Base-by-base conservation (phyloP, 2,797 vertebrate genomes). In the Pachyuromys duprasi region DNA sequence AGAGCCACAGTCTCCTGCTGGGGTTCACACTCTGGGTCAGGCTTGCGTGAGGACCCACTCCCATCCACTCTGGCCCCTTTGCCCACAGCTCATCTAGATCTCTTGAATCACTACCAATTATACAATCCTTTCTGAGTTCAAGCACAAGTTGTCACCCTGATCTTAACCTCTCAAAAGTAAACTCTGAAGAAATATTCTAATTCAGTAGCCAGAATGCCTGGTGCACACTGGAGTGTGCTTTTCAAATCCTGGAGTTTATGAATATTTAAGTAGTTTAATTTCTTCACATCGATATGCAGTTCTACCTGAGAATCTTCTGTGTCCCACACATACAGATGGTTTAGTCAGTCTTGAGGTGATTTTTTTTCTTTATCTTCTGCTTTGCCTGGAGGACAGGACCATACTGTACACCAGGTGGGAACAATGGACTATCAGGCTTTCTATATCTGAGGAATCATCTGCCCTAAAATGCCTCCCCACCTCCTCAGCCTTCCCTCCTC, bases 301-400 rank as follows among this genome's bases (percentile, higher is more conserved):
- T 95, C 60, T 93, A 93, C 78, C 84, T 95, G 86, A 90, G 74
- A 96, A 78, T 94, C 49, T 78, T 79, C 72, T 78, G 72, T 86
- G 65, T 17, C 36, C 67, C 78, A 88, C 33, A 0, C 8, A 42
- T 84, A 49, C 84, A 96, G 94, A 96, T 96, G 94, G 88, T 67
- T 91, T 39, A 28, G 33, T 86, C 91, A 75, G 36, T 95, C 45
- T 65, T 89, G 55, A 80, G 74, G 55, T 70, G 45, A n/a, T 65
- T 36, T 69, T 74, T 86, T 80, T n/a, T 22, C 26, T 80, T 65
- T 69, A 63, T 75, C 17, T 24, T 75, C 8, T 94, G 24, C 53
- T 96, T 92, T 95, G 31, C 70, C 67, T 93, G 60, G 84, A 91
- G 91, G 95, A 84, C 11, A 49, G 65, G 45, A 55, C 78, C 65